Conservation (phyloP, 2,797 vertebrate genomes). For the Sciurus vulgaris region DNA sequence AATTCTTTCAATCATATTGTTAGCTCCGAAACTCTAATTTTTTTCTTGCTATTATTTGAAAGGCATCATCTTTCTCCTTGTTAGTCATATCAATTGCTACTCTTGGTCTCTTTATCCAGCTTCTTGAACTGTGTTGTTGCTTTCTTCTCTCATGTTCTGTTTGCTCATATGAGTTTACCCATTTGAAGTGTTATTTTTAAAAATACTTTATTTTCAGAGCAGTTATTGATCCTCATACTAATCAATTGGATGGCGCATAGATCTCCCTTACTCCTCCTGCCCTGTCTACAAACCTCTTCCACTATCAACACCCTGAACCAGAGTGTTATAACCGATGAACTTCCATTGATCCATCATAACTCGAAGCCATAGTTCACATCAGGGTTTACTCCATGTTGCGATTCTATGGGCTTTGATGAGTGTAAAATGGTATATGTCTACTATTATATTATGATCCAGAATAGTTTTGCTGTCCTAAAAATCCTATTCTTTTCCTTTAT, state of each 20-base stretch:
- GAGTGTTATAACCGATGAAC: background rate
- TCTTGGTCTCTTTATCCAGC: background rate
- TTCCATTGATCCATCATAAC: background rate
- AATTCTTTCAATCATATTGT: background rate
- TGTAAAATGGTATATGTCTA: background rate
- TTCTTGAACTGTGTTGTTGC: background rate
- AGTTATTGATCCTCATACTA: background rate
- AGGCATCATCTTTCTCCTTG: background rate
- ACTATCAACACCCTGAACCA: background rate
- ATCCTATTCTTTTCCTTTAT: background rate
- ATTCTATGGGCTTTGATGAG: background rate
- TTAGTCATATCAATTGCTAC: background rate
- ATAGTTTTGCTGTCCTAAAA: background rate
- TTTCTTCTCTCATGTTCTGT: background rate
- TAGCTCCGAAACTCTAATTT: background rate
- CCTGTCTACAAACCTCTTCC: no score
- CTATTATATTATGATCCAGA: background rate
- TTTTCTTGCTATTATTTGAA: background rate
- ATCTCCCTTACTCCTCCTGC: background rate
- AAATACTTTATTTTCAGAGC: background rate
- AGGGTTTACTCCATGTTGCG: background rate
- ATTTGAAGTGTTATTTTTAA: background rate
- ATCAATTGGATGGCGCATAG: background rate
- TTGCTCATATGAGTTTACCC: background rate
- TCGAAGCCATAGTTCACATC: background rate